Percentiles rank a stretch among this genome's conserved stretches.
Conservation (phyloP, 2,797 vertebrate genomes). For the Pantherophis vulpinus region DNA sequence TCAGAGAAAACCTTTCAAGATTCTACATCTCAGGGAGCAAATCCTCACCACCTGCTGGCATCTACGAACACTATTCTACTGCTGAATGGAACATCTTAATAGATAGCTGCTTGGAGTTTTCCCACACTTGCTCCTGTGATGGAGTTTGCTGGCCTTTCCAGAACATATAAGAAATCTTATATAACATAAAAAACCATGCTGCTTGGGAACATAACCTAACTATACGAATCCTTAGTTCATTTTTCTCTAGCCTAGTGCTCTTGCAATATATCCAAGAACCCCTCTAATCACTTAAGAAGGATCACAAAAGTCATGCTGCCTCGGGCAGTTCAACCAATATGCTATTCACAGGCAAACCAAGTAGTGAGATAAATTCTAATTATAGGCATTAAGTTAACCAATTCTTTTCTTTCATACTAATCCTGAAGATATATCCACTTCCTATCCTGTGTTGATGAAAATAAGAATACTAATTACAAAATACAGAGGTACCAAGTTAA, state of each 20-base stretch:
- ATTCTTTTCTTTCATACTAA: neutral
- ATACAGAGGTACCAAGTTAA: neutral
- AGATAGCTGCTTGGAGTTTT: constrained; percentile 12
- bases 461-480: neutral
- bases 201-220: neutral
- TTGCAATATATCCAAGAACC: neutral
- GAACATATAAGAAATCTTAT: neutral
- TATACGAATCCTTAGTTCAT: neutral
- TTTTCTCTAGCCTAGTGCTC: neutral
- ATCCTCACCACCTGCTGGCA: constrained; percentile 20
- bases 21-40: constrained; percentile 22
- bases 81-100: constrained; percentile 9
- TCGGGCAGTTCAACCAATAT: neutral
- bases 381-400: neutral
- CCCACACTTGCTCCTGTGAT: neutral
- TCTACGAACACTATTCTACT: constrained; percentile 15
- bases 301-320: neutral
- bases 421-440: neutral
- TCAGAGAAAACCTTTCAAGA: constrained; percentile 26
- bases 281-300: neutral
- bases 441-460: neutral
- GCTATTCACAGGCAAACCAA: neutral
- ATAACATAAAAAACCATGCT: neutral
- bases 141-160: neutral
- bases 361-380: neutral